Evolutionary conservation across 2,113 vertebrate species (phyloP).

Genomic region (Taurulus bubalis): DNA sequence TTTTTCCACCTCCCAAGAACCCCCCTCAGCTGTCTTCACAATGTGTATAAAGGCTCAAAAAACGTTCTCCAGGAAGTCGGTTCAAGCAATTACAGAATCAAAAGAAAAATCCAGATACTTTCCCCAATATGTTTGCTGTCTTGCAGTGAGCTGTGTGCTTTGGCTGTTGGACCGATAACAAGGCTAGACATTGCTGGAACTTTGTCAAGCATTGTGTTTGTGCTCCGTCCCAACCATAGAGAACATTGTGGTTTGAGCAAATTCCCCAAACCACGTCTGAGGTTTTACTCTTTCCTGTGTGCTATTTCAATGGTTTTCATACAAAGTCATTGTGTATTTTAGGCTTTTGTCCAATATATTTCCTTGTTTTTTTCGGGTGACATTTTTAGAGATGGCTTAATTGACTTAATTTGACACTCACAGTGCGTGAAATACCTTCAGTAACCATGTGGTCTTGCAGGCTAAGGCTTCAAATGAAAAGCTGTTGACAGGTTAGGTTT

Average conservation of each 20-base stretch:
- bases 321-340: conserved; percentile 4
- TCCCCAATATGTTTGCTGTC: conserved; percentile 14
- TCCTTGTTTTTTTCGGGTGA: neutral
- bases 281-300: conserved; percentile 14
- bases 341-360: neutral
- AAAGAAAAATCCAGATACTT: conserved; percentile 41
- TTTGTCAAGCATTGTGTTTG: conserved; percentile 24
- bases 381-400: conserved; percentile 25
- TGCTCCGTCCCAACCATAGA: conserved; percentile 13
- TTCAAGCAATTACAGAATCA: conserved; percentile 36
- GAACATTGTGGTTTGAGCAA: conserved; percentile 22
- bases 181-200: conserved; percentile 30
- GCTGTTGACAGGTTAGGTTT: conserved; percentile 2
- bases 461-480: conserved; percentile 9
- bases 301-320: conserved; percentile 13
- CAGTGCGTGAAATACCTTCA: neutral
- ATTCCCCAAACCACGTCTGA: conserved; percentile 7
- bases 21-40: conserved; percentile 22
- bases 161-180: conserved; percentile 35
- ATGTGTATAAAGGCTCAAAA: conserved; percentile 22
- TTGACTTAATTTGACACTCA: conserved; percentile 8
- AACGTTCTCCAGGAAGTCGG: conserved; percentile 20
- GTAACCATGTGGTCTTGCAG: conserved; percentile 5
- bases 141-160: conserved; percentile 44
- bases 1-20: conserved; percentile 17